Percentiles rank a stretch among this genome's conserved stretches.
Conservation (phyloP, 53 echinoderm and acorn worm genomes). For the Echinarachnius parma region DNA sequence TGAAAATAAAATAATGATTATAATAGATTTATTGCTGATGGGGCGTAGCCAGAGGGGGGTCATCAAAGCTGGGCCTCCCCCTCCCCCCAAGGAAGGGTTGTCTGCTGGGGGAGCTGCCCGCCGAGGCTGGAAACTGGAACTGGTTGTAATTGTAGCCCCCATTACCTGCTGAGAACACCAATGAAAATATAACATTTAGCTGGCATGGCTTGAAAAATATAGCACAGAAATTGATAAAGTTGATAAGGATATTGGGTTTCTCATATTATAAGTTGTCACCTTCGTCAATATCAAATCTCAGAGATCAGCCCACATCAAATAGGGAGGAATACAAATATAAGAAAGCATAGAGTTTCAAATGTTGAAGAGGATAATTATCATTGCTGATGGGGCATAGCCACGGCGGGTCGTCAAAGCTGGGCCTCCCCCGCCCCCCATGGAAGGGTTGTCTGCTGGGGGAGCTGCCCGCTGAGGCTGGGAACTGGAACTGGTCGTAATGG, state of each 20-base stretch:
- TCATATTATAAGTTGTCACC: too few species aligned
- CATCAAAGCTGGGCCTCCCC: slow-evolving; percentile 18
- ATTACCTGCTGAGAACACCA: slow-evolving; percentile 6
- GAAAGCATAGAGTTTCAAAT: too few species aligned
- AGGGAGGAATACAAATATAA: too few species aligned
- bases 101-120: slow-evolving; percentile 33
- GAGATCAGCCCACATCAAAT: too few species aligned
- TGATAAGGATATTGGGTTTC: too few species aligned
- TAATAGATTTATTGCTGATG: slow-evolving; percentile 9
- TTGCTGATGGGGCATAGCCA: too few species aligned
- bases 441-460: slow-evolving; percentile 35
- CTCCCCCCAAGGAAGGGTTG: slow-evolving; percentile 26
- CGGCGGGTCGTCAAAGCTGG: not conserved
- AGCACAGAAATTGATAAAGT: too few species aligned
- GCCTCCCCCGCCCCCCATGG: not conserved
- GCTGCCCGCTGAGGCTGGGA: slow-evolving; percentile 23
- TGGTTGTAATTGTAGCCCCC: slow-evolving; percentile 45
- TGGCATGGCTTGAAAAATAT: too few species aligned
- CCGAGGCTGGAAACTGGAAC: slow-evolving; percentile 29
- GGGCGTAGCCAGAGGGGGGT: slow-evolving; percentile 32
- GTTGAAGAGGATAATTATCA: too few species aligned
- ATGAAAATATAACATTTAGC: too few species aligned
- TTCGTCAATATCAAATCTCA: too few species aligned
- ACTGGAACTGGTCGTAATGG: slow-evolving; percentile 41
- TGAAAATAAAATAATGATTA: too few species aligned